Base-by-base conservation (phyloP, 2,888 invertebrate species). In the Petrolisthes manimaculis region DNA sequence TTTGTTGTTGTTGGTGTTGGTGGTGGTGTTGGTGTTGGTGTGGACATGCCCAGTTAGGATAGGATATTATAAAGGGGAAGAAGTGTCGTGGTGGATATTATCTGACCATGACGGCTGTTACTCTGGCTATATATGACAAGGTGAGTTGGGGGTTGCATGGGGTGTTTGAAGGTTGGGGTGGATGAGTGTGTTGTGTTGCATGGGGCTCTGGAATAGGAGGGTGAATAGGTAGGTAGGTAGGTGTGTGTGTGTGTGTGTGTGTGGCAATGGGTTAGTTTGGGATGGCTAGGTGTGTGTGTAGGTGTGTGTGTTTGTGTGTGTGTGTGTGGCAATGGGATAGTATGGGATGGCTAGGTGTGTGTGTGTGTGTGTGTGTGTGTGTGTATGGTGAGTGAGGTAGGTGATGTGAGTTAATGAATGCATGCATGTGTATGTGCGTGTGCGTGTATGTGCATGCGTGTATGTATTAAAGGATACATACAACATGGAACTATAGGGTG, bases 61-160 rank as follows among this genome's bases (percentile, higher is more conserved):
- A 18, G 18, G 18, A 61, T 18, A 14, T 61, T 6, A 71, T 6
- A 71, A 6, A n/a, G 21, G 71, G 14, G 71, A n/a, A 71, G 14
- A n/a, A n/a, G 71, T 2, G 71, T 71, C 37, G 37, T 37, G 37
- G 37, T 37, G 37, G 71, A n/a, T n/a, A n/a, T n/a, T 71, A 71
- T n/a, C 6, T 6, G 1, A 71, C 14, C 21, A 71, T 71, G 71
- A 3, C 71, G 21, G 71, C 71, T 14, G 71, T 71, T 4, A 71
- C 71, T 18, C 21, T 71, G 21, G 71, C 71, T 71, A 71, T 71
- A 71, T 71, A 71, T n/a, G 71, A 37, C 37, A 37, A 71, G 71
- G 71, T 71, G 71, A 21, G 71, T 71, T 9, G 9, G 61, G 61
- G 61, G 1, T 9, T 1, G 18, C 1, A 2, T 61, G 61, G 61